phyloP scores from a whole-genome alignment of 2,888 invertebrate genomes.

The Cenopis cana region DNA sequence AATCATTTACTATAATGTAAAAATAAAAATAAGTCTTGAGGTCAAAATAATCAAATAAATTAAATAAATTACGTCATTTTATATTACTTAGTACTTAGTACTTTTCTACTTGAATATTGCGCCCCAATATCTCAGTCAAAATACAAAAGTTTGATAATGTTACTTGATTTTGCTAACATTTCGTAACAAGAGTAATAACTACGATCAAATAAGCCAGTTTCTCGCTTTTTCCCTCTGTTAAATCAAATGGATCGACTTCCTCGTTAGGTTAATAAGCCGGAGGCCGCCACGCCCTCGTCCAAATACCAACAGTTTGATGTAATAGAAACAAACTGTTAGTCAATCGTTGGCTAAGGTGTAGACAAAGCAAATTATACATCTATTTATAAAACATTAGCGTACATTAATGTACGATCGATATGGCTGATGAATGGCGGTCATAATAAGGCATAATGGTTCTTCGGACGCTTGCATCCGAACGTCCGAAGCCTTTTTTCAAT shows the following conservation, averaged over 20 bases:
- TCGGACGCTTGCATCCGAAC: constrained; percentile 77
- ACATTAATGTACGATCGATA: constrained; percentile 83
- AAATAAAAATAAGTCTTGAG: too few relatives aligned
- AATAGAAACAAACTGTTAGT: constrained; percentile 78
- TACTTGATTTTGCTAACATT: background rate
- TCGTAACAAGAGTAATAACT: constrained; percentile 55
- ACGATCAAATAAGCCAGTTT: constrained; percentile 60
- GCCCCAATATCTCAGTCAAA: too few relatives aligned
- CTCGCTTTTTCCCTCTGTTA: constrained; percentile 75
- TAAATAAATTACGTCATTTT: too few relatives aligned
- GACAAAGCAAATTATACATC: constrained; percentile 84
- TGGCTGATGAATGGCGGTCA: constrained; percentile 82
- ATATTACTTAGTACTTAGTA: too few relatives aligned
- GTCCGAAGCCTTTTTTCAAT: constrained; percentile 75
- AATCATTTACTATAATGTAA: too few relatives aligned
- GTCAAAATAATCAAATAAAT: too few relatives aligned
- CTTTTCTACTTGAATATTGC: too few relatives aligned
- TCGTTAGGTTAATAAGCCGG: constrained; percentile 64
- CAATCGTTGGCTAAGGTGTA: constrained; percentile 79
- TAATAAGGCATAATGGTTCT: constrained; percentile 84
- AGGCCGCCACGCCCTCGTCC: constrained; percentile 72
- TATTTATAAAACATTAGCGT: constrained; percentile 84
- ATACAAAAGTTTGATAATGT: too few relatives aligned
- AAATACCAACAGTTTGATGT: constrained; percentile 73
- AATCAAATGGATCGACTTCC: constrained; percentile 75